These are phyloP conservation scores for Trichechus manatus DNA, from an alignment of 2,113 vertebrate genomes.

Conservation along the genomic window DNA sequence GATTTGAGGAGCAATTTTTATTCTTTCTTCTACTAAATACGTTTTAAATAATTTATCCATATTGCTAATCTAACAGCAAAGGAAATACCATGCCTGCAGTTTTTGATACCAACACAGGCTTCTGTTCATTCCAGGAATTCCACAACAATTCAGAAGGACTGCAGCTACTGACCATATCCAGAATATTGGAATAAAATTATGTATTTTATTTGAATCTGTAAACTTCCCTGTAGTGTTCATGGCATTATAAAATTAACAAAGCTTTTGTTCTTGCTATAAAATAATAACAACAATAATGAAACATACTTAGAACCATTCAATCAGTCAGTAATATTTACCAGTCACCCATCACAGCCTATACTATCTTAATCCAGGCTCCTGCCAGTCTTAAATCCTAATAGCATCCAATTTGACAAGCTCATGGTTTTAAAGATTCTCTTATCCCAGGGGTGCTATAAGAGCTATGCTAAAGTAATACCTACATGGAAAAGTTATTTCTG, in stretches of 20 bases:
- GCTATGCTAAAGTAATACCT: conserved; percentile 55
- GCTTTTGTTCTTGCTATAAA: conserved; percentile 17
- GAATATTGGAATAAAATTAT: conserved; percentile 6
- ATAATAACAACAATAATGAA: conserved; percentile 28
- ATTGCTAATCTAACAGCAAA: conserved; percentile 41
- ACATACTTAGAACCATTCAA: background rate
- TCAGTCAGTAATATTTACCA: conserved; percentile 43
- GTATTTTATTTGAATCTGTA: background rate
- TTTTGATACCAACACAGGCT: background rate
- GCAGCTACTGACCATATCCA: background rate
- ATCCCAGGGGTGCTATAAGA: background rate
- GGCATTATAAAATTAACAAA: conserved; percentile 23
- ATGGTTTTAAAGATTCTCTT: conserved; percentile 62
- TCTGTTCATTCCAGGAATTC: conserved; percentile 62
- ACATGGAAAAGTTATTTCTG: conserved; percentile 57
- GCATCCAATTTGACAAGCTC: conserved; percentile 45
- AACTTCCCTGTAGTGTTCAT: background rate
- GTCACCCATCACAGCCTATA: background rate
- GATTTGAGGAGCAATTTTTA: background rate
- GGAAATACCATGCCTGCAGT: background rate
- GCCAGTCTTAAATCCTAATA: conserved; percentile 35
- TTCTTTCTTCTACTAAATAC: background rate
- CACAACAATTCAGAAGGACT: background rate
- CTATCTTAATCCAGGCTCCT: conserved; percentile 31
- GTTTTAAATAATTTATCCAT: conserved; percentile 58